These are phyloP conservation scores for Tringa solitaria DNA, from an alignment of 2,113 vertebrate genomes.

Conservation along the genomic window DNA sequence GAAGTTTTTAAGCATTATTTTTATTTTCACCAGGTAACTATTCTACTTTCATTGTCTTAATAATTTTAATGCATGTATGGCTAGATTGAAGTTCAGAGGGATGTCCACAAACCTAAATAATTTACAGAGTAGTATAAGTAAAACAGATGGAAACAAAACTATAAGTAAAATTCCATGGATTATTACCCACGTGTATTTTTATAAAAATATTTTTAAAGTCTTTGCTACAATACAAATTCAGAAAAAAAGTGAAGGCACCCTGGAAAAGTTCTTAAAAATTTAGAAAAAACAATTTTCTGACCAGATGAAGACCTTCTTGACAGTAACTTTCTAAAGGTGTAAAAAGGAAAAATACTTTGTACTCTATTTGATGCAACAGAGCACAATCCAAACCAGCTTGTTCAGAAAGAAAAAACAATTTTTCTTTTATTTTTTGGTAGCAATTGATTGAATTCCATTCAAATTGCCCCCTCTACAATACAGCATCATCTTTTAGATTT, in stretches of 20 bases:
- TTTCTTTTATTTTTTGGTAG: not conserved
- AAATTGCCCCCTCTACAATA: not conserved
- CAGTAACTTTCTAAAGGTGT: not conserved
- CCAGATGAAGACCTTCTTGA: not conserved
- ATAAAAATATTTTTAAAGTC: not conserved
- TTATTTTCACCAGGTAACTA: not conserved
- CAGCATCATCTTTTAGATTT: not conserved
- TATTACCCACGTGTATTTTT: rapidly evolving
- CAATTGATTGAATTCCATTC: not conserved
- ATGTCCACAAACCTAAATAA: not conserved
- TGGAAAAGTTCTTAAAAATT: not conserved
- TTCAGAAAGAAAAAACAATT: not conserved
- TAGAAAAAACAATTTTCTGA: not conserved
- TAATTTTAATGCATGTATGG: not conserved
- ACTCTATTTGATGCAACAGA: not conserved
- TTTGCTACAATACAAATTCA: not conserved
- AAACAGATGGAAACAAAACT: not conserved
- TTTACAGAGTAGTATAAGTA: not conserved
- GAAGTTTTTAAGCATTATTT: not conserved
- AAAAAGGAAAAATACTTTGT: not conserved
- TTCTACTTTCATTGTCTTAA: not conserved
- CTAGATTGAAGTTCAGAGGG: not conserved
- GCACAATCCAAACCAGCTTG: not conserved
- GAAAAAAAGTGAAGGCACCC: not conserved
- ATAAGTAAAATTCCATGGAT: not conserved